Conservation (phyloP, 1,140 invertebrate genomes). For the Brachionus angularis region DNA sequence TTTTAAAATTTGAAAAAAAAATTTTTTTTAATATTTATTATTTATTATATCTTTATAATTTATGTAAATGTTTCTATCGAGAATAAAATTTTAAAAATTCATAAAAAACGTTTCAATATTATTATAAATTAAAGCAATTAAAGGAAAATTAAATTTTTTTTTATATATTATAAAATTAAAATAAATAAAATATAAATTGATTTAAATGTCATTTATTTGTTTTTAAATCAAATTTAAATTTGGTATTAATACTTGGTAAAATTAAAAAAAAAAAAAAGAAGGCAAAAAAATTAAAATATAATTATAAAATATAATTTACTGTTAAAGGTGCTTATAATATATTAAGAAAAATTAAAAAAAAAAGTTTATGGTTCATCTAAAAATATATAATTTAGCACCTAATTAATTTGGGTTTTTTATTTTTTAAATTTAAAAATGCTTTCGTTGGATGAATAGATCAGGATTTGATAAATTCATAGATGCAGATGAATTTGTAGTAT, state of each 20-base stretch:
- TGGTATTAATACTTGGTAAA: too few species aligned
- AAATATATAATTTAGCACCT: too few species aligned
- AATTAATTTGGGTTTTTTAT: too few species aligned
- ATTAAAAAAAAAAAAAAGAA: too few species aligned
- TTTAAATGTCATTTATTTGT: constrained; percentile 5
- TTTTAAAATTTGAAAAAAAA: not conserved
- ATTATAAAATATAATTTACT: too few species aligned
- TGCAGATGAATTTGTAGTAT: constrained; percentile 7
- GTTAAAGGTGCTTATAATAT: too few species aligned
- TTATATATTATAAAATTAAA: not conserved
- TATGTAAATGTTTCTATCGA: not conserved
- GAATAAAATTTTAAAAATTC: constrained; percentile 9
- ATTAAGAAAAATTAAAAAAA: too few species aligned
- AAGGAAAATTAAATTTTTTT: not conserved
- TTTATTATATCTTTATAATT: not conserved
- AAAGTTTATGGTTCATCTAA: too few species aligned
- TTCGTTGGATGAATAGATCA: constrained; percentile 27
- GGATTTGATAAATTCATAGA: constrained; percentile 15
- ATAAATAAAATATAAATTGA: constrained; percentile 3
- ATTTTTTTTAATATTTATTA: constrained; percentile 11
- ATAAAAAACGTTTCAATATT: too few species aligned
- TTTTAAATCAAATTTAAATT: too few species aligned
- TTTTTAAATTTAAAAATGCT: constrained; percentile 13
- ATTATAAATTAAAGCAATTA: not conserved
- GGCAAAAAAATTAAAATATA: too few species aligned